Conservation (phyloP, 2,888 invertebrate genomes). For the Lepetodrilus schrolli region DNA sequence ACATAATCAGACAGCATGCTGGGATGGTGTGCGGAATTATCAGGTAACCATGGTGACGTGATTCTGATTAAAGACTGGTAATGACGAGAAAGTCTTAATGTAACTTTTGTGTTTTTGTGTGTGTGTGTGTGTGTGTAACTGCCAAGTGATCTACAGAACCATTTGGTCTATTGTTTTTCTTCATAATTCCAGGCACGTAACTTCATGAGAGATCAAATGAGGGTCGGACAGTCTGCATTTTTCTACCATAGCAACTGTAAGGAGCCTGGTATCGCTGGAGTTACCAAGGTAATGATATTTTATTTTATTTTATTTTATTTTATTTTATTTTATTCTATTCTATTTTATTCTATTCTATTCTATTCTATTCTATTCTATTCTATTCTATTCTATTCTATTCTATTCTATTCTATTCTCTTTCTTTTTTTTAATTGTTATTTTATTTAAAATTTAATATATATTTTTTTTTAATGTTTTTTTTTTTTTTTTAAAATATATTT, state of each 20-base stretch:
- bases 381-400: too few species aligned
- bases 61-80: background rate
- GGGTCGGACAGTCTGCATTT: conserved; percentile 69
- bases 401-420: too few species aligned
- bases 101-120: too few species aligned
- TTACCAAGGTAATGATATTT: conserved; percentile 61
- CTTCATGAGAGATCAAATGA: conserved; percentile 72
- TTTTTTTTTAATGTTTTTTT: too few species aligned
- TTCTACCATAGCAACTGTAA: conserved; percentile 75
- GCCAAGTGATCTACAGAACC: too few species aligned
- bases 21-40: conserved; percentile 76
- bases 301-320: background rate
- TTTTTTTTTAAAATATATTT: too few species aligned
- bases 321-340: background rate
- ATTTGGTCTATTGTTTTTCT: too few species aligned
- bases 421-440: too few species aligned
- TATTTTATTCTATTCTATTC: background rate
- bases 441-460: too few species aligned
- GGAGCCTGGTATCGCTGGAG: conserved; percentile 73
- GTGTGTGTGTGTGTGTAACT: too few species aligned
- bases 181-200: conserved; percentile 70
- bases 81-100: too few species aligned
- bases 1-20: conserved; percentile 71
- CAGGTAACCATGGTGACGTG: conserved; percentile 49
- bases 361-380: background rate